Conservation (phyloP, 1,140 invertebrate species). For the Ceratina japonica region DNA sequence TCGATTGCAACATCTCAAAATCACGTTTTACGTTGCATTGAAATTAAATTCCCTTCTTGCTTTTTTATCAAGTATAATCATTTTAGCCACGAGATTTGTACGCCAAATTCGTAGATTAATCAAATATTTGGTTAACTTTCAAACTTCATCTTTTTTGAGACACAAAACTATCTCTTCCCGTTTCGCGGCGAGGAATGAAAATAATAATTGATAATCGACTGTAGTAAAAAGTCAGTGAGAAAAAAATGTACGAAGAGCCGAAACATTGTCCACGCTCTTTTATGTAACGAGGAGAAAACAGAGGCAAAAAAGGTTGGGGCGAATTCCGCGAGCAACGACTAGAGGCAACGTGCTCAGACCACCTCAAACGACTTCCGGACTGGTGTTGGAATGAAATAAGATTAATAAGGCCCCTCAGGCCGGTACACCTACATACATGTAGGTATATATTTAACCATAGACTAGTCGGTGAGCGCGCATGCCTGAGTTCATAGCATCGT, state of each 20-base stretch:
- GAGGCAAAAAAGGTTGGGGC: conserved; percentile 10
- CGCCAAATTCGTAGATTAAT: too few relatives aligned
- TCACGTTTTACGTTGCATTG: too few relatives aligned
- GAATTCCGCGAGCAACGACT: conserved; percentile 32
- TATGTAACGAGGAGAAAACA: conserved; percentile 2
- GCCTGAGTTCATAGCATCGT: conserved; percentile 27
- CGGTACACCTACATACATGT: conserved; percentile 38
- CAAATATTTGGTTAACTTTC: too few relatives aligned
- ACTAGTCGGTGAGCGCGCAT: conserved; percentile 17
- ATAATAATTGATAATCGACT: too few relatives aligned
- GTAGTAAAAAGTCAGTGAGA: neutral
- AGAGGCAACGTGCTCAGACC: conserved; percentile 13
- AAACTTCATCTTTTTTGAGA: too few relatives aligned
- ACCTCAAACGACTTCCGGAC: conserved; percentile 49
- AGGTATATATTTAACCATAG: conserved; percentile 45
- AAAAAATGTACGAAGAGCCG: neutral
- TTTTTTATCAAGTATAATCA: too few relatives aligned
- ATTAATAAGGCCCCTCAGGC: conserved; percentile 47
- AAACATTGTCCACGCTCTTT: neutral
- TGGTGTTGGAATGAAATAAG: conserved; percentile 51
- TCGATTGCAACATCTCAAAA: too few relatives aligned
- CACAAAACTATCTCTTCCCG: too few relatives aligned
- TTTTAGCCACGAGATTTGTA: too few relatives aligned
- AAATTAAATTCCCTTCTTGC: too few relatives aligned
- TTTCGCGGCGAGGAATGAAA: too few relatives aligned